Evolutionary conservation across 2,888 invertebrate genomes (phyloP), one percentile per base, ranked within the genome.

Genomic region (Lepetodrilus schrolli): DNA sequence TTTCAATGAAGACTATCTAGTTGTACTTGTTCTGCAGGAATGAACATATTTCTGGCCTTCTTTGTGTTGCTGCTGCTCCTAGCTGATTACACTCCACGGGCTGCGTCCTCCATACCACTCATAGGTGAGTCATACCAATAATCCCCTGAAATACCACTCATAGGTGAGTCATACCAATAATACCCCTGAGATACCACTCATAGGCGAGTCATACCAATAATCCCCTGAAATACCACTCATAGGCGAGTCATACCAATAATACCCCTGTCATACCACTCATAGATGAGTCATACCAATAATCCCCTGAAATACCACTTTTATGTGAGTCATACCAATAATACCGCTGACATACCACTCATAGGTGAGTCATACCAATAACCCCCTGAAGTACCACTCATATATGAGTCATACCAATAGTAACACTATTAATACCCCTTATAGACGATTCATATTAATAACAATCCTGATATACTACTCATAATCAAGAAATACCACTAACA

Each of bases 21-120:
- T n/a, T 17, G 26, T 13, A n/a, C 4, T n/a, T 23, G 26, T 17
- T 26, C 23, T 74, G 43, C 84, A 90, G 90, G 90, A 30, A 90
- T 90, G 89, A 90, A 89, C 78, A 86, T 90, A 49, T 90, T 90
- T 78, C 87, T 89, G 47, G 90, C 89, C 21, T 90, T 90, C 78
- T 90, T 90, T 76, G 87, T 90, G 13, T 78, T 90, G 72, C 80
- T 90, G 72, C 76, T 90, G 69, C 82, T 90, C 13, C 77, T 90
- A 58, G 88, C 90, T 4, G 89, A 90, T 73, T 88, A 88, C 48
- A 88, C 90, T 3, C 90, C 90, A 2, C 86, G 88, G 30, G 88
- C 90, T n/a, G 86, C 89, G 5, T 80, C 84, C 38, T 84, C 86
- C 30, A 86, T 89, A 43, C 88, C 89, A 7, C 74, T 86, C 5